Evolutionary conservation across 1,140 invertebrate species (phyloP).

Genomic region (Cherax quadricarinatus): DNA sequence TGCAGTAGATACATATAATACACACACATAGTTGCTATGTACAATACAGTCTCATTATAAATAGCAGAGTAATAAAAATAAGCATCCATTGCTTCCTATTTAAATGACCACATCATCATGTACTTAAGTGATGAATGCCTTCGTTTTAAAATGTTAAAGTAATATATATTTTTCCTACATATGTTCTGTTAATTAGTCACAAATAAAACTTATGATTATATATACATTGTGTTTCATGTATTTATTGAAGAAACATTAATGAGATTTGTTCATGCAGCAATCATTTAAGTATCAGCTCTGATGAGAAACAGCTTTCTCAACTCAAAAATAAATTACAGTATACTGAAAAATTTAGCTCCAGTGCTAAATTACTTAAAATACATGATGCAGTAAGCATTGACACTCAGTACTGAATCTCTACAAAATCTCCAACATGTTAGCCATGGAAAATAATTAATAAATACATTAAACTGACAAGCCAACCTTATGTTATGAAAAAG

Average conservation of each 20-base stretch:
- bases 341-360: too few species aligned
- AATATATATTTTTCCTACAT: background rate
- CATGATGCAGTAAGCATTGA: too few species aligned
- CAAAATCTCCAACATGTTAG: too few species aligned
- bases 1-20: too few species aligned
- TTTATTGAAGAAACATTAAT: background rate
- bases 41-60: background rate
- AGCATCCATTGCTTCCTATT: background rate
- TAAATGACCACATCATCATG: background rate
- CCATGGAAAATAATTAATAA: too few species aligned
- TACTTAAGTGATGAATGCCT: background rate
- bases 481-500: too few species aligned
- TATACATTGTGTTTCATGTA: slow-evolving; percentile 7
- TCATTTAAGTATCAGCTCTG: background rate
- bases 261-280: background rate
- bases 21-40: background rate
- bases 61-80: slow-evolving; percentile 5
- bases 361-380: too few species aligned
- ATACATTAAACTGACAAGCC: too few species aligned
- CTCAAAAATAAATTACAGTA: background rate
- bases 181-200: background rate
- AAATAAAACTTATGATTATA: background rate
- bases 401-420: too few species aligned
- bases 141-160: background rate
- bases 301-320: background rate